Evolutionary conservation across 64 coral and sea anemone species (phyloP).

Genomic region (Astreopora myriophthalma): DNA sequence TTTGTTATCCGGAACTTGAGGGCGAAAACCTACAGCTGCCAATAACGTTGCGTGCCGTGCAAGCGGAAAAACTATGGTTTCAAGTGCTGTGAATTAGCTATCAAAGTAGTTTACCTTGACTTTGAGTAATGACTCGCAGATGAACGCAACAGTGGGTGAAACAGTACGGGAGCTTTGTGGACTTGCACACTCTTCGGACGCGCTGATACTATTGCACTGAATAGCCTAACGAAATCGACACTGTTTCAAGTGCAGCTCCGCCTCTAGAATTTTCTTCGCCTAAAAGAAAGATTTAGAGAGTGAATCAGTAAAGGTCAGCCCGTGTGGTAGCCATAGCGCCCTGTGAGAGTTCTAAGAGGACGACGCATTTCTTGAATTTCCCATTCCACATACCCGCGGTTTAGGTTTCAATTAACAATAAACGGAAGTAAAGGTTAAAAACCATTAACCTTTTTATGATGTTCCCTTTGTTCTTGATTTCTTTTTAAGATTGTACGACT

Average conservation of each 20-base stretch:
- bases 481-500: constrained; percentile 8
- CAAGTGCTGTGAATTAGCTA: not conserved
- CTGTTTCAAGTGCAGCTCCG: not conserved
- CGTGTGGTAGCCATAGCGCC: not conserved
- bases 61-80: not conserved
- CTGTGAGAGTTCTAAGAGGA: not conserved
- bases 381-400: not conserved
- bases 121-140: not conserved
- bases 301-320: constrained; percentile 2
- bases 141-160: not conserved
- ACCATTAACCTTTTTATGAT: constrained; percentile 34
- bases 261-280: not conserved
- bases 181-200: too few relatives aligned
- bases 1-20: not conserved
- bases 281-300: not conserved
- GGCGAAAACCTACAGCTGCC: not conserved
- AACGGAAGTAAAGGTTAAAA: constrained; percentile 48
- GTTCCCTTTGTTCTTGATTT: constrained; percentile 32
- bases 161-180: too few relatives aligned
- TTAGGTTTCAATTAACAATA: constrained; percentile 58
- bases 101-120: not conserved
- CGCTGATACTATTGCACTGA: too few relatives aligned
- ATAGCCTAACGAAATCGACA: not conserved
- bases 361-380: constrained; percentile 14
- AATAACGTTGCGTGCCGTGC: not conserved